These are phyloP conservation scores for Miichthys miiuy DNA, from an alignment of 2,797 vertebrate species.

Conservation along the genomic window DNA sequence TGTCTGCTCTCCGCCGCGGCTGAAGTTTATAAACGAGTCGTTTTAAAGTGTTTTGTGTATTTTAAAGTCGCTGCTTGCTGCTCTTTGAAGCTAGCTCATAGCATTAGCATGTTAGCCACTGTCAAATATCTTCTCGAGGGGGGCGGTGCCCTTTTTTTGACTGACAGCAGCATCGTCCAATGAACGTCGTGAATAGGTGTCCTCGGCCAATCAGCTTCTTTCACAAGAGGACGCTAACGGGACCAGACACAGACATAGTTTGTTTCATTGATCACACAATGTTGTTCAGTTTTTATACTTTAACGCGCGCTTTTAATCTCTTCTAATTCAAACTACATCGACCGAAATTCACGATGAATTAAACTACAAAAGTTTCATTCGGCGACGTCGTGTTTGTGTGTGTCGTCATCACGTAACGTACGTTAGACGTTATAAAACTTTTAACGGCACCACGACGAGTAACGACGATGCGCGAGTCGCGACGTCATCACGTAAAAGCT, in stretches of 20 bases:
- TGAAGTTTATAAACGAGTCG: background rate
- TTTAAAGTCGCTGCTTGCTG: background rate
- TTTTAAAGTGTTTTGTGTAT: background rate
- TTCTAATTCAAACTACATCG: too few species aligned
- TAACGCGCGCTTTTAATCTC: rapidly evolving
- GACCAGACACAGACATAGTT: rapidly evolving
- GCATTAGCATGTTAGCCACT: conserved; percentile 71
- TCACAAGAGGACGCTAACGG: background rate
- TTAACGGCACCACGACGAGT: background rate
- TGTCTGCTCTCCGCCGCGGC: too few species aligned
- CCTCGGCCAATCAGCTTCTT: conserved; percentile 40
- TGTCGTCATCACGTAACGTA: conserved; percentile 26
- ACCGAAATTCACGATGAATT: background rate
- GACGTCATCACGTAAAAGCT: background rate
- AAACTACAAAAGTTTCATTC: background rate
- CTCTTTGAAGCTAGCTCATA: conserved; percentile 41
- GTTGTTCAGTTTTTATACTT: background rate
- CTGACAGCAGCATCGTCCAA: conserved; percentile 32
- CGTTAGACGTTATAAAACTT: background rate
- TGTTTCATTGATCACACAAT: background rate
- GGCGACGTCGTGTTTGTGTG: background rate
- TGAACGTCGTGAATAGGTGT: background rate
- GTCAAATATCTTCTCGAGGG: conserved; percentile 48
- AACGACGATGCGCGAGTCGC: background rate
- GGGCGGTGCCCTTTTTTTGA: conserved; percentile 19